Evolutionary conservation across 2,797 vertebrate genomes (phyloP).

Genomic region (Staurois parvus): DNA sequence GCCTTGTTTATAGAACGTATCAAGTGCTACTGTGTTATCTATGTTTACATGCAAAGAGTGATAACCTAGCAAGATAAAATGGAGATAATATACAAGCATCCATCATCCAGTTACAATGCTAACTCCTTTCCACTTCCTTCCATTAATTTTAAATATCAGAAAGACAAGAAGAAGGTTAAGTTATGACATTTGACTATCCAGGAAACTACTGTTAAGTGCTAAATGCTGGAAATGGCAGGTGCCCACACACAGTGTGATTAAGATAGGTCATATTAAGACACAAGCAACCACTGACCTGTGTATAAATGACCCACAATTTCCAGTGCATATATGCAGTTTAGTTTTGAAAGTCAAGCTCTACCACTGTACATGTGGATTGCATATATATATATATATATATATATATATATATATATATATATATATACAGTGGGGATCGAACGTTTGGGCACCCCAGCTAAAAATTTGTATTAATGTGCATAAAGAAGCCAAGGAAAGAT

Average conservation of each 20-base stretch:
- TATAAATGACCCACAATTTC: not conserved
- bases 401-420: no score
- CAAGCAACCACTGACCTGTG: not conserved
- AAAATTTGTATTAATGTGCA: no score
- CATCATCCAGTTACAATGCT: conserved; percentile 10
- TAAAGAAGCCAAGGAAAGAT: no score
- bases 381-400: no score
- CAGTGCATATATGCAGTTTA: not conserved
- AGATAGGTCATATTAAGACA: not conserved
- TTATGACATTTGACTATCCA: not conserved
- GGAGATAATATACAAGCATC: conserved; percentile 21
- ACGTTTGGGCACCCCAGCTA: no score
- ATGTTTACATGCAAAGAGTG: conserved; percentile 13
- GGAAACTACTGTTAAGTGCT: conserved; percentile 1
- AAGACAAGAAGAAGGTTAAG: not conserved
- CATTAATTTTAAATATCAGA: conserved; percentile 10
- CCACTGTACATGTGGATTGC: not conserved
- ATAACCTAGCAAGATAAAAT: not conserved
- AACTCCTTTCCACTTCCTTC: conserved; percentile 13
- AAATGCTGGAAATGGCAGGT: not conserved
- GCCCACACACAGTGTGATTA: not conserved
- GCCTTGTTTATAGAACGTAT: conserved; percentile 7
- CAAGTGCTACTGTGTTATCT: conserved; percentile 45
- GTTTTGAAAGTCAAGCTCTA: not conserved
- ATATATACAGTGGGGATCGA: no score